Evolutionary conservation across 2,888 invertebrate species (phyloP), one percentile per base, ranked within the genome.

Genomic region (Odontocolon sp.): DNA sequence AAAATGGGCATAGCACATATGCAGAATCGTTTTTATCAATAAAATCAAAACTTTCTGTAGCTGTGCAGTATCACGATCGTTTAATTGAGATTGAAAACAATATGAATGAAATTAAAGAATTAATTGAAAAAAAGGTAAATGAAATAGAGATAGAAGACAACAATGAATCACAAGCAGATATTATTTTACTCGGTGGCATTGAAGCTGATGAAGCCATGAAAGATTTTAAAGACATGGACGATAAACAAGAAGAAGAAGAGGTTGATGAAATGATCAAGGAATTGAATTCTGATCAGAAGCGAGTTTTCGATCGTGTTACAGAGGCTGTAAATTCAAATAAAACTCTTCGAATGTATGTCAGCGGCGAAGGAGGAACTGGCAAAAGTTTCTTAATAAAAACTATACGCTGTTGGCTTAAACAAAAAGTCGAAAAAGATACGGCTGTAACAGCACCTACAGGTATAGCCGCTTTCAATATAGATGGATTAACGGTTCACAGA

Each of bases 1-100:
- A 84, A 23, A 66, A 77, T 31, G 70, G 66, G 23, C 52, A 33
- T 57, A 72, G 79, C n/a, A 80, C 83, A 14, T 84, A 82, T 57
- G 70, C 80, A 2, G 82, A 82, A 9, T 77, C 84, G 2, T 83
- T 85, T 66, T 42, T 73, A 38, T 26, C 40, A 8, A 9, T 54
- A 38, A 70, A 78, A 74, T 57, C 72, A 5, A 66, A 78, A 31
- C 31, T 83, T 5, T 50, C 68, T 42, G 75, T 81, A 42, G 82
- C 57, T 14, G 11, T 80, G 4, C 36, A 70, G 21, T 81, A 82
- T 69, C 71, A 63, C 23, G 73, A 74, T 18, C 68, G 61, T 11
- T 33, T 61, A 1, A 40, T 14, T 11, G 67, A 72, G 68, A 64
- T 76, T 36, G 45, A 75, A 21, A 33, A 64, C 18, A 63, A 47